These are phyloP conservation scores for Machaerirhynchus nigripectus DNA, from an alignment of 2,113 vertebrate genomes.

Conservation along the genomic window DNA sequence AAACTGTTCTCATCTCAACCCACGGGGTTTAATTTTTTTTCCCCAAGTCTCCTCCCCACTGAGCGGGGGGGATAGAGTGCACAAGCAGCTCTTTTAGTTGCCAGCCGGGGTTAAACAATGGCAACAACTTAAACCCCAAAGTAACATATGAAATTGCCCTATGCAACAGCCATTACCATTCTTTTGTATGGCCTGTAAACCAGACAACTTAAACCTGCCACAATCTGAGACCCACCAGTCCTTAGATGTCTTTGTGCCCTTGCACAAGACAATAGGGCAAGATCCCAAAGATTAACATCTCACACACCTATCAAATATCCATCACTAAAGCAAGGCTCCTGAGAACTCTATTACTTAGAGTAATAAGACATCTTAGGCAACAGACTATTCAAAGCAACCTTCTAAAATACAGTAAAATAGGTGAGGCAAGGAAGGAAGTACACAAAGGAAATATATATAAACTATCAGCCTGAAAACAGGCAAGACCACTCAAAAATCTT, in stretches of 20 bases:
- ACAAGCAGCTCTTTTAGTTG: neutral
- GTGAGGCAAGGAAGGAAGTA: neutral
- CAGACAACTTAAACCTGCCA: neutral
- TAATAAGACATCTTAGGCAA: neutral
- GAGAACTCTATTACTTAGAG: neutral
- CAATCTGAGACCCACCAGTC: neutral
- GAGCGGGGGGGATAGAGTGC: accelerated
- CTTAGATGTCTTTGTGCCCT: neutral
- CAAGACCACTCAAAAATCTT: neutral
- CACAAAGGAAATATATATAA: neutral
- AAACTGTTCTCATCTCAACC: neutral
- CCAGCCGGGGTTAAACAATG: neutral
- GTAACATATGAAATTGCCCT: neutral
- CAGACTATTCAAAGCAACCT: neutral
- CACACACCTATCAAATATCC: neutral
- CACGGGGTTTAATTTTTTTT: neutral
- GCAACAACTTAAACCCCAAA: neutral
- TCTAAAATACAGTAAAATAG: neutral
- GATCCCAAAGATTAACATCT: neutral
- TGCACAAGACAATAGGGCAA: neutral
- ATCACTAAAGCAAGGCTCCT: neutral
- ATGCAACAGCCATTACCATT: neutral
- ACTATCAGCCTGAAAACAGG: neutral
- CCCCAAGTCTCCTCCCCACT: neutral
- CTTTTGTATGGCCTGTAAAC: neutral